Evolutionary conservation across 2,797 vertebrate species (phyloP).

Genomic region (Cynopterus sphinx): DNA sequence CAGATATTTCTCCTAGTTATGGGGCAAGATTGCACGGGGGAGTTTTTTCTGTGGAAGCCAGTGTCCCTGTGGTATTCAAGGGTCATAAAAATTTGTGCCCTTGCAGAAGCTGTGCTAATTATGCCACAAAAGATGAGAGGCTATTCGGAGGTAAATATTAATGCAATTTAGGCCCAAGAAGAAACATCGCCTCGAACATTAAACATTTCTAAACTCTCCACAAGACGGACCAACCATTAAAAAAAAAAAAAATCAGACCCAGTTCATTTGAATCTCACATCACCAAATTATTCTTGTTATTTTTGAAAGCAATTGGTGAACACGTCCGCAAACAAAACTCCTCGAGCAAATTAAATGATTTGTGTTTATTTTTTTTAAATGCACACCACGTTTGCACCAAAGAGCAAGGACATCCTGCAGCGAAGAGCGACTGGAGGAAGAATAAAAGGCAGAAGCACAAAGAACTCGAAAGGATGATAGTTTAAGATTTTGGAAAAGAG

Average conservation of each 20-base stretch:
- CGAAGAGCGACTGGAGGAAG: slow-evolving; percentile 52
- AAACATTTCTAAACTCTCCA: background rate
- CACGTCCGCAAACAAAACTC: slow-evolving; percentile 53
- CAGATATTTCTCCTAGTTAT: slow-evolving; percentile 39
- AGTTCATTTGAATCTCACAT: slow-evolving; percentile 14
- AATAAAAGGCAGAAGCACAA: slow-evolving; percentile 47
- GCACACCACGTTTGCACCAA: slow-evolving; percentile 63
- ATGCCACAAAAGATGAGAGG: background rate
- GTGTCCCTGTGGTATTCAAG: background rate
- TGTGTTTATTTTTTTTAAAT: background rate
- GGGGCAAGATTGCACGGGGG: background rate
- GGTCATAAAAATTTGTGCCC: background rate
- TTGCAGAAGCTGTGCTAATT: slow-evolving; percentile 21
- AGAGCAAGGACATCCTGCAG: slow-evolving; percentile 48
- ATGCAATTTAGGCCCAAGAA: slow-evolving; percentile 11
- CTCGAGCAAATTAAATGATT: slow-evolving; percentile 22
- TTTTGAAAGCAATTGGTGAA: slow-evolving; percentile 20
- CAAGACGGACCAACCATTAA: background rate
- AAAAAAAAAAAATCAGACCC: background rate
- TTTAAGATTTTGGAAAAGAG: slow-evolving; percentile 51
- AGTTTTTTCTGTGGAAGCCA: slow-evolving; percentile 40
- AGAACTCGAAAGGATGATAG: slow-evolving; percentile 27
- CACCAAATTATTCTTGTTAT: background rate
- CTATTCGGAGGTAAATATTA: slow-evolving; percentile 26
- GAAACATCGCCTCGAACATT: slow-evolving; percentile 37